Percentiles rank a stretch among this genome's conserved stretches.
These are phyloP conservation scores for Macroglossus sobrinus DNA, from an alignment of 2,113 vertebrate genomes.

Conservation along the genomic window DNA sequence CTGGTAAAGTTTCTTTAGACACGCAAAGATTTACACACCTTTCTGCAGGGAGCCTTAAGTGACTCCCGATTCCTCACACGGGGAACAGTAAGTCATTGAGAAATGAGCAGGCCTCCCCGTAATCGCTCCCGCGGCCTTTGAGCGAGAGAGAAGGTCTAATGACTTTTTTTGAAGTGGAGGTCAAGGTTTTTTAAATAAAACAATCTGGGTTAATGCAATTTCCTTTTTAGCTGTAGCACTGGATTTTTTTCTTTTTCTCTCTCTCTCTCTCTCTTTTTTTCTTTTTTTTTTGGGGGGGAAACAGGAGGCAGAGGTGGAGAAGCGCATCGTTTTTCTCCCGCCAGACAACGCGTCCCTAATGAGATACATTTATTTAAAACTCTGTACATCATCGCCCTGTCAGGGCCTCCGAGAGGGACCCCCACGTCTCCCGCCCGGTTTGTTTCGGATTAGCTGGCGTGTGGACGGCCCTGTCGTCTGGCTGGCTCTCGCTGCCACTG, in stretches of 20 bases:
- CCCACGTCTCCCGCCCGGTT: neutral
- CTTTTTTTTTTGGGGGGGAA: neutral
- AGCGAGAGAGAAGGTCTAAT: constrained; percentile 78
- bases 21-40: constrained; percentile 83
- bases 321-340: constrained; percentile 53
- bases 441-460: constrained; percentile 21
- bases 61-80: constrained; percentile 72
- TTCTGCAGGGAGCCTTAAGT: constrained; percentile 81
- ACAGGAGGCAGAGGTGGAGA: neutral
- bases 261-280: too few relatives aligned
- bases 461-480: neutral
- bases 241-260: neutral
- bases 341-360: constrained; percentile 57
- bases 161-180: constrained; percentile 84
- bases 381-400: constrained; percentile 54
- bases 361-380: constrained; percentile 68
- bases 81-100: constrained; percentile 84
- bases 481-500: neutral
- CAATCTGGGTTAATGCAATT: constrained; percentile 85
- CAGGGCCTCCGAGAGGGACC: constrained; percentile 1
- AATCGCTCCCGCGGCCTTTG: constrained; percentile 74
- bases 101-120: constrained; percentile 77
- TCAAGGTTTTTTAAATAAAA: constrained; percentile 86
- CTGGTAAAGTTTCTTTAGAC: constrained; percentile 85
- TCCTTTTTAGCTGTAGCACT: constrained; percentile 78